phyloP scores from a whole-genome alignment of 2,888 invertebrate genomes.

The Tipula lateralis region DNA sequence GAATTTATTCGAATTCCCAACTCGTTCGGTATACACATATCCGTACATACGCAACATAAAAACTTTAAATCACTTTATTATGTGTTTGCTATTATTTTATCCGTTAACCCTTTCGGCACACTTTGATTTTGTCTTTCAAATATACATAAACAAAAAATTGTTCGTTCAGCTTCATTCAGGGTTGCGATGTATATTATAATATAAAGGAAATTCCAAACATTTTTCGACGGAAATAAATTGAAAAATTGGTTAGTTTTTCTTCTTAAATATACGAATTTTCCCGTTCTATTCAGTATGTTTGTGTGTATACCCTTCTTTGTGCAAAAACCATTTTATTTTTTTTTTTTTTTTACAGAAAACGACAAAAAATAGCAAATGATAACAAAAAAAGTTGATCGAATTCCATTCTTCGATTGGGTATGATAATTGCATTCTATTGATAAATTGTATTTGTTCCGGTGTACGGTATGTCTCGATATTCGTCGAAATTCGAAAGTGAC shows the following conservation, averaged over 20 bases:
- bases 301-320: no score
- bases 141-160: background rate
- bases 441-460: background rate
- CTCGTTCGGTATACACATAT: no score
- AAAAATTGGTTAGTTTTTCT: slow-evolving; percentile 20
- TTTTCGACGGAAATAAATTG: background rate
- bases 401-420: background rate
- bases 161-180: background rate
- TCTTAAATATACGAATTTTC: no score
- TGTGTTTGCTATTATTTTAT: background rate
- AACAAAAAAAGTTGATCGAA: background rate
- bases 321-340: no score
- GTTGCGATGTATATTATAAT: background rate
- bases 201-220: background rate
- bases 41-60: no score
- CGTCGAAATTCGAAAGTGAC: background rate
- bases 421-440: background rate
- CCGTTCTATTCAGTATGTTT: no score
- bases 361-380: background rate
- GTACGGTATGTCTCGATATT: background rate
- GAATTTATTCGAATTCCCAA: no score
- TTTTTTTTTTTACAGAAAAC: background rate
- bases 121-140: no score
- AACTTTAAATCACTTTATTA: background rate
- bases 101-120: background rate